A percentile compares a stretch with the other conserved stretches of the same genome.
Conservation (phyloP, 2,113 vertebrate species). For the Cairina moschata region DNA sequence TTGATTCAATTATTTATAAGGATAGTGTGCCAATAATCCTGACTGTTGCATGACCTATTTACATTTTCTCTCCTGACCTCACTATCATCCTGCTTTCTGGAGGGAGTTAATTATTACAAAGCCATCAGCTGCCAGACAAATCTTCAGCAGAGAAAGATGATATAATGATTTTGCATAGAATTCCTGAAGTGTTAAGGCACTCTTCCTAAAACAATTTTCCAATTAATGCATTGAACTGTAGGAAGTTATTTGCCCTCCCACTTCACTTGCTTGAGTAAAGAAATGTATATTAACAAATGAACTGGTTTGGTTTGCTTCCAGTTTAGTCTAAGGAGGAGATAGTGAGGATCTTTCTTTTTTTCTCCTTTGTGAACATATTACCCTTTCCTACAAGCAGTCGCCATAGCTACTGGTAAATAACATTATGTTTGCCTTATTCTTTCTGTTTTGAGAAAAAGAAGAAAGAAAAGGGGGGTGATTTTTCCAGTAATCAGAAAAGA, state of each 20-base stretch:
- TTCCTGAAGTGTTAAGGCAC: neutral
- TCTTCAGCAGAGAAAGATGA: neutral
- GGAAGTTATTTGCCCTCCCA: neutral
- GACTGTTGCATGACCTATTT: constrained; percentile 56
- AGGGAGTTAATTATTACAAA: constrained; percentile 44
- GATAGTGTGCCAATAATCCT: constrained; percentile 45
- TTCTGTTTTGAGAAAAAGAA: neutral
- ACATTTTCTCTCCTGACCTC: constrained; percentile 40
- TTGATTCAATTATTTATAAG: constrained; percentile 67
- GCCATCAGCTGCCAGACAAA: neutral
- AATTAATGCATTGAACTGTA: neutral
- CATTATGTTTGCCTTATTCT: neutral
- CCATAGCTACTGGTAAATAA: constrained; percentile 46
- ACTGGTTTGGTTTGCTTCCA: neutral
- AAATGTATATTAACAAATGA: neutral
- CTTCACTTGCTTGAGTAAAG: neutral
- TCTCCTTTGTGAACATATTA: neutral
- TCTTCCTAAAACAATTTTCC: neutral
- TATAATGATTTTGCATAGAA: neutral
- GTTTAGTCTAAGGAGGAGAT: neutral
- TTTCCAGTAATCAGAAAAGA: neutral
- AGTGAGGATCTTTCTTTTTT: neutral
- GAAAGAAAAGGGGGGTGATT: neutral
- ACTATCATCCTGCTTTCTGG: constrained; percentile 1
- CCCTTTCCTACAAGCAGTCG: neutral